A percentile compares a stretch with the other conserved stretches of the same genome.
Evolutionary conservation across 2,113 vertebrate species (phyloP).

Genomic region (Paramormyrops kingsleyae): DNA sequence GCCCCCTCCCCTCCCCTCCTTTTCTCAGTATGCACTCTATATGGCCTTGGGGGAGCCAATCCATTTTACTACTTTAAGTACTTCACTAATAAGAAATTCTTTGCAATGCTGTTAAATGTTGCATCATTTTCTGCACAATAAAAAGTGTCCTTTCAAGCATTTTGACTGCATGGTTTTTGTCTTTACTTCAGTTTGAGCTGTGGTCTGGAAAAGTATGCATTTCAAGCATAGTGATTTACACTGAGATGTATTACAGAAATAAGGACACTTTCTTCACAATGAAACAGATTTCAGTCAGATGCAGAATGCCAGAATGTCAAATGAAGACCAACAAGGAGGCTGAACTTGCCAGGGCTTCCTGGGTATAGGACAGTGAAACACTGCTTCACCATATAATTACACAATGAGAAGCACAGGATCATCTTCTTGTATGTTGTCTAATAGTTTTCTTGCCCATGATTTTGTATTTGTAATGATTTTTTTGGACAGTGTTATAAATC

Average conservation of each 20-base stretch:
- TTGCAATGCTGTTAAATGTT: not conserved
- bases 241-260: not conserved
- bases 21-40: too few relatives aligned
- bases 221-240: not conserved
- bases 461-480: not conserved
- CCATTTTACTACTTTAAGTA: too few relatives aligned
- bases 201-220: not conserved
- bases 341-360: too few relatives aligned
- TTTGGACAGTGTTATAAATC: not conserved
- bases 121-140: not conserved
- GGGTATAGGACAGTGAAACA: too few relatives aligned
- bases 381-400: not conserved
- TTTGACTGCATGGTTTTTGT: not conserved
- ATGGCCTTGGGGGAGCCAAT: too few relatives aligned
- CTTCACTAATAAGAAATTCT: not conserved
- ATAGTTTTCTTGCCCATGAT: not conserved
- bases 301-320: not conserved
- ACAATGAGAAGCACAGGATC: not conserved
- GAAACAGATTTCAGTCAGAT: not conserved
- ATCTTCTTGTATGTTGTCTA: not conserved
- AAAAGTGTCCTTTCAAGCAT: not conserved
- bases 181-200: not conserved
- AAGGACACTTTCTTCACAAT: not conserved
- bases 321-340: not conserved
- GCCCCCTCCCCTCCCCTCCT: too few relatives aligned